A percentile compares a stretch with the other conserved stretches of the same genome.
phyloP scores from a whole-genome alignment of 2,113 vertebrate species.

The Astatotilapia flaviijosephi region DNA sequence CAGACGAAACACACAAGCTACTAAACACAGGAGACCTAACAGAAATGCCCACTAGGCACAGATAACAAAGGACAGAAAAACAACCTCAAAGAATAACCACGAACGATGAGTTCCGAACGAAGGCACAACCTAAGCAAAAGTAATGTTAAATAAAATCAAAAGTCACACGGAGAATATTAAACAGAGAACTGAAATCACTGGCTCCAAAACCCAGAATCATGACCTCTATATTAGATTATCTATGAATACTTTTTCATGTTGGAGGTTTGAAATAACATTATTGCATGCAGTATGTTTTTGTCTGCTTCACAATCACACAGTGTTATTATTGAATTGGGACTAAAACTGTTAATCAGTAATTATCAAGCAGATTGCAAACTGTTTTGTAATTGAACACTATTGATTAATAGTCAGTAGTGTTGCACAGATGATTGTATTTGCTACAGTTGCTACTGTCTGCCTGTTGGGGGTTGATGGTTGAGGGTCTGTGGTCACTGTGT shows the following conservation, averaged over 20 bases:
- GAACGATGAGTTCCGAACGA: fast-evolving
- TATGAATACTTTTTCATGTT: not conserved
- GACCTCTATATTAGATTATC: not conserved
- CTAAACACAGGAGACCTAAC: fast-evolving
- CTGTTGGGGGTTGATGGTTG: not conserved
- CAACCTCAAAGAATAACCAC: not conserved
- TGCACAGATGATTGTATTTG: not conserved
- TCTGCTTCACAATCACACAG: fast-evolving
- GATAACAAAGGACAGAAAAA: not conserved
- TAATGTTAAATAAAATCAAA: not conserved
- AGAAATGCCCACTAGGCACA: not conserved
- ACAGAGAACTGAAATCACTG: not conserved
- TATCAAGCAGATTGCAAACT: not conserved
- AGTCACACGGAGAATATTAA: not conserved
- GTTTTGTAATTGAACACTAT: not conserved
- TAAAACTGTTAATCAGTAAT: not conserved
- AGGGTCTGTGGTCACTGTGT: not conserved
- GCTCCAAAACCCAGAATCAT: not conserved
- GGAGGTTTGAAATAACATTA: not conserved
- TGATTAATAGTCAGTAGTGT: not conserved
- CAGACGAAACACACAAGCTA: not conserved
- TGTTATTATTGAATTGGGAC: not conserved
- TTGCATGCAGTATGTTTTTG: not conserved
- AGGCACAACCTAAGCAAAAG: not conserved
- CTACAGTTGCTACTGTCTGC: not conserved